Conservation (phyloP, 2,797 vertebrate species). For the Falco peregrinus region DNA sequence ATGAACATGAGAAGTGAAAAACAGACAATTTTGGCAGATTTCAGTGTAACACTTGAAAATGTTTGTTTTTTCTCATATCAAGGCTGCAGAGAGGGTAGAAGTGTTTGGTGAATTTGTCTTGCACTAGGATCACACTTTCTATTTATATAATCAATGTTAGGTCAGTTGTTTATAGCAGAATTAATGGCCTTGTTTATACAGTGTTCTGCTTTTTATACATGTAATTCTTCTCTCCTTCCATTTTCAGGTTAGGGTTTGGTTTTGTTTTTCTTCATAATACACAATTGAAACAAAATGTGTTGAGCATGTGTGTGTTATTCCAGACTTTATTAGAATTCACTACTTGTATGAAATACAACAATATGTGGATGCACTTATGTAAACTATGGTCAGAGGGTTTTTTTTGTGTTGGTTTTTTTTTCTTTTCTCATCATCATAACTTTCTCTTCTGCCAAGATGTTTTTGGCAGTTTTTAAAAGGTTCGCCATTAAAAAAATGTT, state of each 20-base stretch:
- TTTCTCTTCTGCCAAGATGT: constrained; percentile 77
- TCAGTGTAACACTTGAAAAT: constrained; percentile 68
- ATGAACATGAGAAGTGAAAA: constrained; percentile 61
- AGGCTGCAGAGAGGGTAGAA: constrained; percentile 58
- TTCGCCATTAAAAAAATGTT: constrained; percentile 79
- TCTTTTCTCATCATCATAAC: constrained; percentile 57
- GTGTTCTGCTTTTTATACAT: constrained; percentile 63
- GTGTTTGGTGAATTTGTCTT: constrained; percentile 60
- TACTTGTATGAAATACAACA: constrained; percentile 73
- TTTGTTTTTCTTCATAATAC: constrained; percentile 37
- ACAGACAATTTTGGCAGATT: constrained; percentile 68
- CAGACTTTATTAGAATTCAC: constrained; percentile 71
- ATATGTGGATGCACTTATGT: constrained; percentile 78
- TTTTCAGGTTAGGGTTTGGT: constrained; percentile 69
- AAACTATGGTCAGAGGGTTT: constrained; percentile 63
- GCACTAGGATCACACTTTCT: constrained; percentile 51
- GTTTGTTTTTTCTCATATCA: constrained; percentile 65
- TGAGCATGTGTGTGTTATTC: constrained; percentile 73
- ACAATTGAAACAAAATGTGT: constrained; percentile 73
- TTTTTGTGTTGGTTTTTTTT: constrained; percentile 5
- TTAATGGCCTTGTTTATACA: constrained; percentile 66
- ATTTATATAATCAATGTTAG: constrained; percentile 56
- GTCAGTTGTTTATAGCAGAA: constrained; percentile 67
- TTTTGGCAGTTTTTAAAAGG: constrained; percentile 81
- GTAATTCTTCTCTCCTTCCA: constrained; percentile 58